Base-by-base conservation (phyloP, 2,113 vertebrate species). In the Pithys albifrons region DNA sequence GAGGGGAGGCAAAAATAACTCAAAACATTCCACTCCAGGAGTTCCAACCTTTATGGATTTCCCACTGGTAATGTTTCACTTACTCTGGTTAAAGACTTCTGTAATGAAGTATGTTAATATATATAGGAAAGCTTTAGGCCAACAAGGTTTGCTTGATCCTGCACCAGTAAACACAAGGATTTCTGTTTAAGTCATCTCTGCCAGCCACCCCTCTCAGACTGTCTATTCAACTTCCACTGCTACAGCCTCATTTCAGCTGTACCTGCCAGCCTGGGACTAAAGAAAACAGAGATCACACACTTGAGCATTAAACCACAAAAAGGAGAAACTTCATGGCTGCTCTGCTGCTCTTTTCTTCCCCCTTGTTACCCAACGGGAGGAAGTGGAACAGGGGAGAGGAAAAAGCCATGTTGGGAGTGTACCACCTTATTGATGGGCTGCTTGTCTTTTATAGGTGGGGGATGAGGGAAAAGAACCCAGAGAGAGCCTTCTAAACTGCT, bases 41-140 rank as follows among this genome's bases (percentile, higher is more conserved):
- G 65, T 92, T 96, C 86, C 8, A 10, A 19, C 65, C 65, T 88
- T 72, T 91, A 96, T 89, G 93, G 84, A 89, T 85, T 96, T 96
- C 85, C 75, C 66, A 76, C 74, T 79, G 92, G 82, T 92, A 85
- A 70, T 85, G 69, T 71, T 94, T 95, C 75, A 49, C 61, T 91
- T 41, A 51, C 86, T 83, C 72, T 10, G 45, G 71, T 74, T 88
- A 87, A 93, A 45, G 65, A 64, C 66, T 89, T 58, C 49, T 92
- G 54, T 52, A 79, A 85, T 85, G 82, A 80, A 93, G 45, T 85
- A 94, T 48, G 61, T 84, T 92, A 71, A 89, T 65, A 74, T 74
- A 55, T 65, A 35, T 41, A 87, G 79, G 48, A 82, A 80, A 69
- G 75, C 64, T 61, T 45, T 74, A 28, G 48, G 51, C 75, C 25